Evolutionary conservation across 2,888 invertebrate species (phyloP).

Genomic region (Apodemia zela): DNA sequence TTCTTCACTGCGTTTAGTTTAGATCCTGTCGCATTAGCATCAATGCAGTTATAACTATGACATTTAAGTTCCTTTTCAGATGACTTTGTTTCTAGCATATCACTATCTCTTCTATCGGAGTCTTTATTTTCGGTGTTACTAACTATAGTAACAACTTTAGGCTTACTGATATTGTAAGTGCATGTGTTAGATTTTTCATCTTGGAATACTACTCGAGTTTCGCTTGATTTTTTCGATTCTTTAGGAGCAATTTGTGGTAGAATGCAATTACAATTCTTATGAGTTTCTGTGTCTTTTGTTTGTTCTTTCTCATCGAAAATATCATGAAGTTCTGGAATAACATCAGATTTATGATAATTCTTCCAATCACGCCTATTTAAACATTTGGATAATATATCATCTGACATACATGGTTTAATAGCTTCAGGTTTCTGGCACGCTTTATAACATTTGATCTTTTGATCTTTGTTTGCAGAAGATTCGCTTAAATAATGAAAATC

Average conservation of each 20-base stretch:
- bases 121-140: constrained; percentile 26
- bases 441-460: constrained; percentile 62
- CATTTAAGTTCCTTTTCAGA: constrained; percentile 57
- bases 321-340: constrained; percentile 33
- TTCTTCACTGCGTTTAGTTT: constrained; percentile 27
- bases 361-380: constrained; percentile 62
- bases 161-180: constrained; percentile 18
- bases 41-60: constrained; percentile 45
- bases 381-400: constrained; percentile 67
- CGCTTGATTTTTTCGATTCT: constrained; percentile 27
- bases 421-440: constrained; percentile 54
- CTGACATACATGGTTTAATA: constrained; percentile 55
- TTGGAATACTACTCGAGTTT: constrained; percentile 42
- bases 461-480: constrained; percentile 50
- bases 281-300: constrained; percentile 18
- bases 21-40: constrained; percentile 32
- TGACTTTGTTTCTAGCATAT: constrained; percentile 29
- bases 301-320: constrained; percentile 21
- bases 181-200: constrained; percentile 34
- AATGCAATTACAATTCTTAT: constrained; percentile 12
- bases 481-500: constrained; percentile 54
- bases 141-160: constrained; percentile 9
- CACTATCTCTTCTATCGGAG: constrained; percentile 26
- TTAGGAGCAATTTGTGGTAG: constrained; percentile 1
- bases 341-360: constrained; percentile 43